These are phyloP conservation scores for Ditula angustiorana DNA, from an alignment of 2,888 invertebrate species.

Conservation along the genomic window DNA sequence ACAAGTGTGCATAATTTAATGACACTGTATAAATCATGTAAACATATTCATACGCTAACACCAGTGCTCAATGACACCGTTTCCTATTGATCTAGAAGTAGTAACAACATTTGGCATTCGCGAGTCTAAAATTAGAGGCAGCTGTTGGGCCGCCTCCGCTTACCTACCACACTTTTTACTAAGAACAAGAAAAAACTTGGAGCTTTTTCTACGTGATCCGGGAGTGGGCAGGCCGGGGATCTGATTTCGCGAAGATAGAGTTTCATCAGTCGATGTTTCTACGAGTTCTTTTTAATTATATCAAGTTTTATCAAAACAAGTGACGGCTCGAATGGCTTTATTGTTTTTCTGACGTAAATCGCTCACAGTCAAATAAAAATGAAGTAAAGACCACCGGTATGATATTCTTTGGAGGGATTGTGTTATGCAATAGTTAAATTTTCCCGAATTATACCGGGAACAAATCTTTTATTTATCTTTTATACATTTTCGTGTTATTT, in stretches of 20 bases:
- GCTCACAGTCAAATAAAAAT: neutral
- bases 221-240: constrained; percentile 64
- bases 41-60: too few relatives aligned
- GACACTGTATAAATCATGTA: too few relatives aligned
- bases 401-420: neutral
- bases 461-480: neutral
- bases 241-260: constrained; percentile 80
- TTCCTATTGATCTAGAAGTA: neutral
- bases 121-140: constrained; percentile 69
- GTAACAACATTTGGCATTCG: constrained; percentile 55
- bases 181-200: constrained; percentile 59
- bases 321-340: constrained; percentile 60
- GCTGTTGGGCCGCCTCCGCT: constrained; percentile 66
- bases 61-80: too few relatives aligned
- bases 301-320: constrained; percentile 63
- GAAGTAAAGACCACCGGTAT: neutral
- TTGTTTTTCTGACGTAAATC: constrained; percentile 45
- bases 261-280: constrained; percentile 76
- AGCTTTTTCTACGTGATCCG: constrained; percentile 60
- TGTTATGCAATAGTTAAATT: neutral
- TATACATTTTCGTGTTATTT: neutral
- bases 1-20: too few relatives aligned
- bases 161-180: constrained; percentile 68
- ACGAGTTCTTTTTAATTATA: constrained; percentile 80
- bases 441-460: neutral